phyloP scores from a whole-genome alignment of 1,140 invertebrate genomes.

The Aricia agestis region DNA sequence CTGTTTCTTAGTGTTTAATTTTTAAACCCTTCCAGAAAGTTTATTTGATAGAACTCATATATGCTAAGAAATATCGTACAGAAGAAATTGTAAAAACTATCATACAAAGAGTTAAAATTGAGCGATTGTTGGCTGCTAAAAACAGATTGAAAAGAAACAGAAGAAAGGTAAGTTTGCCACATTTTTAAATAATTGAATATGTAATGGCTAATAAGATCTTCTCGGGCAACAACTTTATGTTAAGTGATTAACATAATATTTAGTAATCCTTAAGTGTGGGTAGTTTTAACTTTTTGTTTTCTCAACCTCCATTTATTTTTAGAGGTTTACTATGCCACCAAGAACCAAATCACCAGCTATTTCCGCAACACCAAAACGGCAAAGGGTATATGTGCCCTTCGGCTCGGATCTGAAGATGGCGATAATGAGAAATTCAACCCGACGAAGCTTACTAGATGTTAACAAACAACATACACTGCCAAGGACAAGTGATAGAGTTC shows the following conservation, averaged over 20 bases:
- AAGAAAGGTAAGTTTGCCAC: conserved; percentile 6
- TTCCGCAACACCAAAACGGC: conserved; percentile 38
- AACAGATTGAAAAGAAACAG: conserved; percentile 28
- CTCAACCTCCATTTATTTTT: not conserved
- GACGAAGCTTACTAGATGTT: conserved; percentile 24
- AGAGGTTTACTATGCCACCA: not conserved
- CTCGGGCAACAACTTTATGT: no score
- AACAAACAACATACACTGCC: conserved; percentile 17
- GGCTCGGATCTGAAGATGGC: conserved; percentile 26
- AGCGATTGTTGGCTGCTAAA: conserved; percentile 34
- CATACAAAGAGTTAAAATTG: conserved; percentile 35
- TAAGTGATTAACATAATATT: no score
- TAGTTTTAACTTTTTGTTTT: no score
- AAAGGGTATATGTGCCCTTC: conserved; percentile 24
- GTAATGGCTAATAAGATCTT: not conserved
- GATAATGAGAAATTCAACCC: conserved; percentile 26
- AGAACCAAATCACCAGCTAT: conserved; percentile 39
- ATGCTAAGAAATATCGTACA: conserved; percentile 39
- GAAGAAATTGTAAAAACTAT: conserved; percentile 36
- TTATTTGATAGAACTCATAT: conserved; percentile 48
- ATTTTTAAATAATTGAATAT: not conserved
- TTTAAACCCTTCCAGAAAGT: conserved; percentile 45
- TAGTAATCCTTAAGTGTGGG: no score
- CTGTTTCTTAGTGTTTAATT: not conserved
- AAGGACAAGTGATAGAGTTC: conserved; percentile 38